Evolutionary conservation across 2,888 invertebrate species (phyloP), one percentile per base, ranked within the genome.

Genomic region (Pterobdella sp.): DNA sequence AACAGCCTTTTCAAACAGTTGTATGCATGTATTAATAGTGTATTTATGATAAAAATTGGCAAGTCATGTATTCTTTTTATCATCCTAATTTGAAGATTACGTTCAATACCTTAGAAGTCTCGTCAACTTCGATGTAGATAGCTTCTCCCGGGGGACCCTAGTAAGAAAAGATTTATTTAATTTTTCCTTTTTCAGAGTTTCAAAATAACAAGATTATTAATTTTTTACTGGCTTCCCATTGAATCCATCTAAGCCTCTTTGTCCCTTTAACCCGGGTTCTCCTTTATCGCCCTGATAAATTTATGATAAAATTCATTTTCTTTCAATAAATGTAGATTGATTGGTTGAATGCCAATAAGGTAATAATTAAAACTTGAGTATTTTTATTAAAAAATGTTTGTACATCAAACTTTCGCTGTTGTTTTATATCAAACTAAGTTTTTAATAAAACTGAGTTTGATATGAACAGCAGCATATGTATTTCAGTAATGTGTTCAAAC

Each of bases 141-240:
- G n/a, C 60, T 26, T 56, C 60, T 56, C 60, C 60, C n/a, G 60
- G 69, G 22, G 69, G 69, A 1, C 69, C 69, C 69, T 69, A 26
- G 34, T 35, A 3, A 65, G 35, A 34, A 65, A 60, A 31, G 26
- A 32, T 34, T 32, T n/a, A 66, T 14, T n/a, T 14, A 7, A 42
- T 18, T 42, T 42, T 42, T 42, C 42, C 42, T 42, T 42, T 42
- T 18, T 14, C 18, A 42, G 7, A n/a, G n/a, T n/a, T n/a, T n/a
- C n/a, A n/a, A n/a, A n/a, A n/a, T n/a, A 22, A 49, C 14, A 49
- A 49, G 14, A 14, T 49, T 49, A 14, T 10, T 7, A n/a, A 7
- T 63, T 7, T 7, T 29, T 14, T 36, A 69, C 69, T 52, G 37
- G 69, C 2, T 31, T 26, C 52, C 69, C 69, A 49, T n/a, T 49